phyloP scores from a whole-genome alignment of 2,113 vertebrate species.

The Erythrocercus mccallii region DNA sequence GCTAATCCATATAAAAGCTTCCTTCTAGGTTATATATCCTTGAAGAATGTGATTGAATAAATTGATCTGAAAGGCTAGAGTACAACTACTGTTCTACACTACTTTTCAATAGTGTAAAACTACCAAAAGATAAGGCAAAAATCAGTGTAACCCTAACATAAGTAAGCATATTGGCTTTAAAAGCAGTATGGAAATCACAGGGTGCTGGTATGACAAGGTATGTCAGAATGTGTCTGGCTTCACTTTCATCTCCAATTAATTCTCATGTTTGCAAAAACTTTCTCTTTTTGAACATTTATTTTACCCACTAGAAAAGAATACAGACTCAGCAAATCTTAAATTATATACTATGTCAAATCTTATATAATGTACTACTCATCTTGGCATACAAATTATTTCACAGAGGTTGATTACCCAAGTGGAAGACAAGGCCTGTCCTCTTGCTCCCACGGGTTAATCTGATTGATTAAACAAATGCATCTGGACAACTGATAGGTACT shows the following conservation, averaged over 20 bases:
- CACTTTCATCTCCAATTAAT: background rate
- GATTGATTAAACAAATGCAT: background rate
- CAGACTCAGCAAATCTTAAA: background rate
- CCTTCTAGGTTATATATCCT: background rate
- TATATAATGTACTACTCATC: background rate
- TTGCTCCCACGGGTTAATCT: background rate
- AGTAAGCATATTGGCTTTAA: background rate
- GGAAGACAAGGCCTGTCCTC: background rate
- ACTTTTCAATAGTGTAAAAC: background rate
- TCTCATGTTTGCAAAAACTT: background rate
- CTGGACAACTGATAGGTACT: background rate
- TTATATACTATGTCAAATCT: background rate
- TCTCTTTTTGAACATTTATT: background rate
- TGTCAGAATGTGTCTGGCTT: background rate
- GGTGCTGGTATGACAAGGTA: fast-evolving
- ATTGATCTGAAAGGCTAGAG: background rate
- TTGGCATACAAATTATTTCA: background rate
- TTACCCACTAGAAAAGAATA: background rate
- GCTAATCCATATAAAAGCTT: background rate
- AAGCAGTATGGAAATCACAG: background rate
- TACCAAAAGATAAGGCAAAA: background rate
- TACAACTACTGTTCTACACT: background rate
- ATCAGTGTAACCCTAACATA: background rate
- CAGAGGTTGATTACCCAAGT: background rate
- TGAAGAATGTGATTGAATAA: background rate